Evolutionary conservation across 92 coral and sea anemone species (phyloP).

Genomic region (Virgularia gustaviana): DNA sequence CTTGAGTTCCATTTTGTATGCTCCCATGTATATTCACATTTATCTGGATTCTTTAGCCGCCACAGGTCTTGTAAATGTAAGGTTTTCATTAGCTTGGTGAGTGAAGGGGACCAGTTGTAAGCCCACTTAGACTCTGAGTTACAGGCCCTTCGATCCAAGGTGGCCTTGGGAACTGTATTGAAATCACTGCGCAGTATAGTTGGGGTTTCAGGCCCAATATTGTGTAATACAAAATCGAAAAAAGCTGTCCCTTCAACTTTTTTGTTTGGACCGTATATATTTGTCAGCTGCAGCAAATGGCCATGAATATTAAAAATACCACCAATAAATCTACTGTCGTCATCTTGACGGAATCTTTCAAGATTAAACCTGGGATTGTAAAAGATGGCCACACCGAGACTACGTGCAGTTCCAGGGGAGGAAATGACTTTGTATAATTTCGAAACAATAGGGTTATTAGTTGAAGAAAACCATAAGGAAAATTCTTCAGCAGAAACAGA

Average conservation of each 20-base stretch:
- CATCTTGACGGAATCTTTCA: background rate
- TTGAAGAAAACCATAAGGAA: background rate
- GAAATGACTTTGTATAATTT: background rate
- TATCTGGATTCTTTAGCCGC: conserved; percentile 32
- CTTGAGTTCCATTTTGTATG: too few relatives aligned
- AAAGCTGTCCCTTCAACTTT: background rate
- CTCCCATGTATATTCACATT: conserved; percentile 6
- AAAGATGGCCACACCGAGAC: conserved; percentile 26
- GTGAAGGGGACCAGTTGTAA: background rate
- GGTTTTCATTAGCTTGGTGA: background rate
- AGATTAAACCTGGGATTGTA: background rate
- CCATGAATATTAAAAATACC: background rate
- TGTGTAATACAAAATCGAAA: background rate
- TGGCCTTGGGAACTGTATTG: background rate
- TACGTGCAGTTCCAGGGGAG: conserved; percentile 17
- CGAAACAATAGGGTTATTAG: background rate
- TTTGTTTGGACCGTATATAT: conserved; percentile 17
- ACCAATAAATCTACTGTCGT: conserved; percentile 8
- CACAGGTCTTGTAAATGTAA: conserved; percentile 20
- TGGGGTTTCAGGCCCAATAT: background rate
- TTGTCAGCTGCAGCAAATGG: background rate
- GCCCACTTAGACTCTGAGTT: background rate
- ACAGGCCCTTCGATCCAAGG: conserved; percentile 1
- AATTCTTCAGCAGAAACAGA: conserved; percentile 6
- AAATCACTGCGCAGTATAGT: background rate